phyloP scores from a whole-genome alignment of 2,888 invertebrate species.

The Dusona sp. region DNA sequence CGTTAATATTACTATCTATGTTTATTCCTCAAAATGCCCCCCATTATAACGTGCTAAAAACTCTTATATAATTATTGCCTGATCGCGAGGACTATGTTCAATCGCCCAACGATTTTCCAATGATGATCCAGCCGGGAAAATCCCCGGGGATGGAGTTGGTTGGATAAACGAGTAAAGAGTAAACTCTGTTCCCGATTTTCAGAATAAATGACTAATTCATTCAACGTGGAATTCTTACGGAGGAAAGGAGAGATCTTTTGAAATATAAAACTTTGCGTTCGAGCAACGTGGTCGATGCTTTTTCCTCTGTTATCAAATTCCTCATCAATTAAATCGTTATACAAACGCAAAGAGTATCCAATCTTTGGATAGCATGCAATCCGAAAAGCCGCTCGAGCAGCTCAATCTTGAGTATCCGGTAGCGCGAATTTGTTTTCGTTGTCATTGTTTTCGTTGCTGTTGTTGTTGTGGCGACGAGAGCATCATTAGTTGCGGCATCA shows the following conservation, averaged over 20 bases:
- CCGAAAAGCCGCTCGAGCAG: constrained; percentile 33
- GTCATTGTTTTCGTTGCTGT: constrained; percentile 1
- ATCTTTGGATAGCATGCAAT: constrained; percentile 48
- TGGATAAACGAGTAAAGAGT: background rate
- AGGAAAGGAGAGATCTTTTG: background rate
- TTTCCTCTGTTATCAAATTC: background rate
- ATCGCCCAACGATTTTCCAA: background rate
- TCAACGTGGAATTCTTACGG: background rate
- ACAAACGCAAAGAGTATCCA: background rate
- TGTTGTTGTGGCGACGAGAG: constrained; percentile 21
- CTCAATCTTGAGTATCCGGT: constrained; percentile 20
- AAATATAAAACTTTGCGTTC: background rate
- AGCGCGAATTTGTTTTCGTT: background rate
- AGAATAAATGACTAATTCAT: background rate
- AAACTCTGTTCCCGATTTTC: background rate
- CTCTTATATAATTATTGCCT: background rate
- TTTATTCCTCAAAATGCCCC: background rate
- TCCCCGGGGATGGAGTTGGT: background rate
- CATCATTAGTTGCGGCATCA: background rate
- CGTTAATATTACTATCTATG: background rate
- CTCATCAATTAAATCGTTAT: background rate
- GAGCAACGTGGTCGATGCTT: background rate
- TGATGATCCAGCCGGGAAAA: background rate
- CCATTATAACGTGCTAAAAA: background rate
- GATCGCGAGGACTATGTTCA: background rate